Conservation (phyloP, 2,888 invertebrate genomes). For the Ormyrus thymus region DNA sequence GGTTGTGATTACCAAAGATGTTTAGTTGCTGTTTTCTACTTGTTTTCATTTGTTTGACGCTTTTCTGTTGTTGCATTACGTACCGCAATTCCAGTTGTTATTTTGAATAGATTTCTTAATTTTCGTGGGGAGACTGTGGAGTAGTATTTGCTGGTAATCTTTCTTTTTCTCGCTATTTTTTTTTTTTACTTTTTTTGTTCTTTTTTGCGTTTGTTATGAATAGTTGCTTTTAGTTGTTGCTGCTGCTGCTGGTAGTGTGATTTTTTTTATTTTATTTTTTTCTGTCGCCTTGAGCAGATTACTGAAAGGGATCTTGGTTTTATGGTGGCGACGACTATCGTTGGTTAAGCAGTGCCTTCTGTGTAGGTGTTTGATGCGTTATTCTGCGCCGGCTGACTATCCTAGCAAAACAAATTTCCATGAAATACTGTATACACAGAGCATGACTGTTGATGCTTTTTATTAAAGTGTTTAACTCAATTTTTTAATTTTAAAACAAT, state of each 20-base stretch:
- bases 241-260: constrained; percentile 55
- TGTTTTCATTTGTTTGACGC: constrained; percentile 37
- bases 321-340: constrained; percentile 60
- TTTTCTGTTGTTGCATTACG: constrained; percentile 55
- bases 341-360: constrained; percentile 79
- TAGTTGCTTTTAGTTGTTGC: constrained; percentile 61
- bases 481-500: no score
- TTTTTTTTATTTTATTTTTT: constrained; percentile 58
- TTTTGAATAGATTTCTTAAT: constrained; percentile 47
- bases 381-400: constrained; percentile 78
- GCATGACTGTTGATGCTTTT: no score
- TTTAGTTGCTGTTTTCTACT: constrained; percentile 41
- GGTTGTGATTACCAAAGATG: constrained; percentile 48
- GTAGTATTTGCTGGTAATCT: constrained; percentile 65
- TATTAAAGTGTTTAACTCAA: no score
- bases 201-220: constrained; percentile 64
- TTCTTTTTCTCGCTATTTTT: constrained; percentile 62
- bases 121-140: constrained; percentile 69
- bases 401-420: constrained; percentile 33
- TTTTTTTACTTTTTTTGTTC: constrained; percentile 61
- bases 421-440: no score
- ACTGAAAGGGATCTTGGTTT: constrained; percentile 63
- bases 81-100: constrained; percentile 61
- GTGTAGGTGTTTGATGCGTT: constrained; percentile 70
- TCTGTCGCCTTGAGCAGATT: constrained; percentile 59